Conservation (phyloP, 1,140 invertebrate genomes). For the Brachionus paranguensis region DNA sequence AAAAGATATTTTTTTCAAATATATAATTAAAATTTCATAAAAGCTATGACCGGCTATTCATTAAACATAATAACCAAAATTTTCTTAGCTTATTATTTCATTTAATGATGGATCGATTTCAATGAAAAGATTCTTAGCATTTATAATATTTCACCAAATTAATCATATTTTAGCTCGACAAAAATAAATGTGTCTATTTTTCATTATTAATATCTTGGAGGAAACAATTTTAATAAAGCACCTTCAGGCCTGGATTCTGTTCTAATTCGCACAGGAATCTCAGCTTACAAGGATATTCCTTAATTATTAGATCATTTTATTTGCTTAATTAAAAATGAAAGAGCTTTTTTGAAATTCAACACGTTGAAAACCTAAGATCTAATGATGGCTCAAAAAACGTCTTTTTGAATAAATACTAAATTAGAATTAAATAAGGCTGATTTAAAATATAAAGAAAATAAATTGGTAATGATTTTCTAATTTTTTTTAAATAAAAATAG, state of each 20-base stretch:
- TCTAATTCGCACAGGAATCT: background rate
- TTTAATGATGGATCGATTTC: background rate
- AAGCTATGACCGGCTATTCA: background rate
- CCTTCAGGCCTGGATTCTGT: background rate
- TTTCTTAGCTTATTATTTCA: background rate
- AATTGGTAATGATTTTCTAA: too few relatives aligned
- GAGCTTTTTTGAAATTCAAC: background rate
- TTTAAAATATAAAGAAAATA: background rate
- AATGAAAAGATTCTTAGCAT: background rate
- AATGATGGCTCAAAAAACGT: background rate
- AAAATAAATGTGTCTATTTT: background rate
- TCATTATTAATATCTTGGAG: background rate
- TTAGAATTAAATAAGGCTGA: background rate
- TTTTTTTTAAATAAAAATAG: too few relatives aligned
- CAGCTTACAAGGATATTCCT: background rate
- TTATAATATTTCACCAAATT: background rate
- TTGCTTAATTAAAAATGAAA: background rate
- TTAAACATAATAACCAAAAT: background rate
- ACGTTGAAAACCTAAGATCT: background rate
- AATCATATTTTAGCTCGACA: background rate
- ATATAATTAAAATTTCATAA: too few relatives aligned
- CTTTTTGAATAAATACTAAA: background rate
- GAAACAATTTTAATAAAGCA: background rate
- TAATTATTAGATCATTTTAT: background rate
- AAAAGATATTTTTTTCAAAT: background rate